Conservation (phyloP, 2,113 vertebrate genomes). For the Ptilorrhoa leucosticta region DNA sequence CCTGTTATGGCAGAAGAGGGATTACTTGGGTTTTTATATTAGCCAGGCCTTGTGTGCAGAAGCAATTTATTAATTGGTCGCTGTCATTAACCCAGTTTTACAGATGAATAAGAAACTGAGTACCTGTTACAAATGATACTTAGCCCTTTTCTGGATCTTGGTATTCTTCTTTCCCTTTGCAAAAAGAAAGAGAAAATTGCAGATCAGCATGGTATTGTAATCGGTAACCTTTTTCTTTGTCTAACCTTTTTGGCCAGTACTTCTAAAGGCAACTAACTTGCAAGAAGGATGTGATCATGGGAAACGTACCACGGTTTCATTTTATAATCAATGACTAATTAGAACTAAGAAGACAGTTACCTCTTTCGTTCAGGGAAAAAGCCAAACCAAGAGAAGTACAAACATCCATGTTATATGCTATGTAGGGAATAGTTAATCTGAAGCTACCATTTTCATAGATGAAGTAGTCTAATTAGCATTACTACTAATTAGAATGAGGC, state of each 20-base stretch:
- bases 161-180: neutral
- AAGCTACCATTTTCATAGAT: neutral
- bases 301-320: neutral
- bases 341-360: neutral
- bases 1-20: neutral
- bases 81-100: neutral
- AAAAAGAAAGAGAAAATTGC: neutral
- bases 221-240: neutral
- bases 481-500: neutral
- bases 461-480: neutral
- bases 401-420: neutral
- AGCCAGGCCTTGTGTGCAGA: neutral
- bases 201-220: neutral
- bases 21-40: neutral
- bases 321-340: neutral
- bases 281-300: neutral
- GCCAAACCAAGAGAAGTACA: neutral
- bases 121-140: neutral
- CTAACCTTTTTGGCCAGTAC: neutral
- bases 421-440: neutral
- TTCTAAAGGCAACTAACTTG: neutral
- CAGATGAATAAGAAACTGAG: neutral
- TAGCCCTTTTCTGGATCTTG: neutral
- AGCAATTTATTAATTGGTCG: neutral
- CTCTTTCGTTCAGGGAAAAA: neutral